Conservation (phyloP, 2,113 vertebrate genomes). For the Phrynosoma blainvillii region DNA sequence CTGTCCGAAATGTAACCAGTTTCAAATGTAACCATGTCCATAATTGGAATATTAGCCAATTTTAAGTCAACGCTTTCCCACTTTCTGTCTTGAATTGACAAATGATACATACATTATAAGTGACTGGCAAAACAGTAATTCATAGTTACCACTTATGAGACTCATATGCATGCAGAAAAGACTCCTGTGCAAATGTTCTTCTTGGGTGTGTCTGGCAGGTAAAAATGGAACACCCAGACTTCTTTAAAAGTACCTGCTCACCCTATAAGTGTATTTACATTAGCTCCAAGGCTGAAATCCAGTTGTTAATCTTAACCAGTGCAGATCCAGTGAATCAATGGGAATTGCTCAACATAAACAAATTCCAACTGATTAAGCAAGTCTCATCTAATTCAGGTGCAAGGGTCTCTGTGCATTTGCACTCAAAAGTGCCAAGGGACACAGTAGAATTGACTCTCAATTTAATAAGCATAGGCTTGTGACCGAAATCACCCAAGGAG, state of each 20-base stretch:
- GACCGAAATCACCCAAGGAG: neutral
- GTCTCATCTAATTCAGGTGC: too few relatives aligned
- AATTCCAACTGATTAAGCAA: too few relatives aligned
- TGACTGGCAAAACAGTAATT: neutral
- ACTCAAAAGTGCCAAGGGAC: neutral
- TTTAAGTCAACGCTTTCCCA: too few relatives aligned
- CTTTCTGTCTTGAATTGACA: neutral
- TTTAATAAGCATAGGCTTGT: too few relatives aligned
- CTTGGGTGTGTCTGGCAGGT: neutral
- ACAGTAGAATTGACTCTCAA: neutral
- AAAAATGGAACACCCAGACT: constrained; percentile 6
- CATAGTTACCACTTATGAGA: neutral
- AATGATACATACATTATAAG: neutral
- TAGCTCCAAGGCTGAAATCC: neutral
- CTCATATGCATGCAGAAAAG: neutral
- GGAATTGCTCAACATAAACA: too few relatives aligned
- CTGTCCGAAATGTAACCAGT: neutral
- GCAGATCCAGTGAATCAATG: too few relatives aligned
- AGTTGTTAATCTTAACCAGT: too few relatives aligned
- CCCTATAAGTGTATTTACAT: neutral
- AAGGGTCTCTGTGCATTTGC: neutral
- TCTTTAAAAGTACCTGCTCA: neutral
- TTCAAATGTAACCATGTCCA: neutral
- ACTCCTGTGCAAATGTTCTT: neutral
- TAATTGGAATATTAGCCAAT: neutral